A percentile compares a stretch with the other conserved stretches of the same genome.
phyloP scores from a whole-genome alignment of 1,140 invertebrate species.

The Drosophila setifemur region DNA sequence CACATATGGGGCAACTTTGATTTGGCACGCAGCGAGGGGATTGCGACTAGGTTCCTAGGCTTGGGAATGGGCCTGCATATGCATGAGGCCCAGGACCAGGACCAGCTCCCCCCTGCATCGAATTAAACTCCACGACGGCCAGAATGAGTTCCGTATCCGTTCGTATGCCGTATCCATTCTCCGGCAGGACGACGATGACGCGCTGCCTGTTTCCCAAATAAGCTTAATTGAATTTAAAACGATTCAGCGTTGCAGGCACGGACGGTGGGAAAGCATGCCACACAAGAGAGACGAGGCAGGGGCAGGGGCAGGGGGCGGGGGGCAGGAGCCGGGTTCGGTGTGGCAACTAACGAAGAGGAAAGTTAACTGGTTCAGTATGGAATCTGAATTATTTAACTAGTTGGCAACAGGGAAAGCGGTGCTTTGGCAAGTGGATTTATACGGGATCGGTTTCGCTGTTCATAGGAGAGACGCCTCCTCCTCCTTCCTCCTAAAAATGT shows the following conservation, averaged over 20 bases:
- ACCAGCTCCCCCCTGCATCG: constrained; percentile 5
- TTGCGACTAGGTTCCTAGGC: too few species aligned
- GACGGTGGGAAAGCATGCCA: too few species aligned
- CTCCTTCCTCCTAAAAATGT: too few species aligned
- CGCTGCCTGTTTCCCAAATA: constrained; percentile 70
- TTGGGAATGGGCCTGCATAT: constrained; percentile 30
- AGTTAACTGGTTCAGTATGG: constrained; percentile 30
- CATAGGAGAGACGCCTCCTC: too few species aligned
- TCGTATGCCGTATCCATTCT: constrained; percentile 12
- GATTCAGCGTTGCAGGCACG: constrained; percentile 49
- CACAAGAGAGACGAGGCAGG: not conserved
- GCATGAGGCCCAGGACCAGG: constrained; percentile 18
- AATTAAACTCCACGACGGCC: constrained; percentile 53
- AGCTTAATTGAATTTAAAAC: constrained; percentile 81
- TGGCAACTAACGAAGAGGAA: constrained; percentile 27
- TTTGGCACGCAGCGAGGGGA: constrained; percentile 29
- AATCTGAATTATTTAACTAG: constrained; percentile 37
- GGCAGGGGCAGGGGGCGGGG: not conserved
- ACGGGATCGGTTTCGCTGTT: not conserved
- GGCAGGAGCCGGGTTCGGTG: too few species aligned
- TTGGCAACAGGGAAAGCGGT: constrained; percentile 12
- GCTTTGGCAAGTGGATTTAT: constrained; percentile 7
- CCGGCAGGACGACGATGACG: constrained; percentile 19
- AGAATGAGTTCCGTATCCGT: constrained; percentile 37
- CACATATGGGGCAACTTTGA: constrained; percentile 44